These are phyloP conservation scores for Andricus grossulariae DNA, from an alignment of 1,140 invertebrate species.

Conservation along the genomic window DNA sequence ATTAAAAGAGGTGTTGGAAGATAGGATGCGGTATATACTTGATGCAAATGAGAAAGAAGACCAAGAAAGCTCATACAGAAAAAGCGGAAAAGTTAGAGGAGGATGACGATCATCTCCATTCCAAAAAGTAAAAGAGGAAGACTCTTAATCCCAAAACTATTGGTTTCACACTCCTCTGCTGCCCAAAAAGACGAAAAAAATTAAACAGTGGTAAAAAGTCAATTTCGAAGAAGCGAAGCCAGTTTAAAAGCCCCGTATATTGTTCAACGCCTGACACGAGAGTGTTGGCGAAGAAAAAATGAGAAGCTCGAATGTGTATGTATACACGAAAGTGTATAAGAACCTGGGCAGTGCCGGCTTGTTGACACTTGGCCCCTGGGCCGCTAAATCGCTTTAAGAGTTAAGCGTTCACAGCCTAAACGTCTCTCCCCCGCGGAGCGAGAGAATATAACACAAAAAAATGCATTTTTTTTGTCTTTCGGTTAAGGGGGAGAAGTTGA, in stretches of 20 bases:
- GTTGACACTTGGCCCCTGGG: conserved; percentile 65
- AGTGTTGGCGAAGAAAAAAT: conserved; percentile 41
- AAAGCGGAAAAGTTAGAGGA: too few species aligned
- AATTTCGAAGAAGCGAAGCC: conserved; percentile 7
- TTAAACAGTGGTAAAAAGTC: conserved; percentile 10
- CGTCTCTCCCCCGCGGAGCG: conserved; percentile 60
- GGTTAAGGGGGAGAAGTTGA: neutral
- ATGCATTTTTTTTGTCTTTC: neutral
- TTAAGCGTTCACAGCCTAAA: conserved; percentile 61
- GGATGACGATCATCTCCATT: neutral
- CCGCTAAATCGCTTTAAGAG: conserved; percentile 64
- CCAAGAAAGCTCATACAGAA: too few species aligned
- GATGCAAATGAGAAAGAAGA: too few species aligned
- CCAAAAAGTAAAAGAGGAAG: neutral
- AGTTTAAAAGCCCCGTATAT: conserved; percentile 9
- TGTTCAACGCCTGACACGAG: conserved; percentile 27
- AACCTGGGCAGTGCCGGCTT: conserved; percentile 58
- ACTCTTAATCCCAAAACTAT: neutral
- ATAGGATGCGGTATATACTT: too few species aligned
- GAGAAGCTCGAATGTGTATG: conserved; percentile 33
- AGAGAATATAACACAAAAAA: conserved; percentile 49
- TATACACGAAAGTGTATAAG: conserved; percentile 39
- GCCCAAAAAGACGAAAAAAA: conserved; percentile 14
- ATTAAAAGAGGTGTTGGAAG: too few species aligned
- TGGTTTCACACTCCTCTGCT: neutral